Evolutionary conservation across 2,797 vertebrate genomes (phyloP).

Genomic region (Moxostoma hubbsi): DNA sequence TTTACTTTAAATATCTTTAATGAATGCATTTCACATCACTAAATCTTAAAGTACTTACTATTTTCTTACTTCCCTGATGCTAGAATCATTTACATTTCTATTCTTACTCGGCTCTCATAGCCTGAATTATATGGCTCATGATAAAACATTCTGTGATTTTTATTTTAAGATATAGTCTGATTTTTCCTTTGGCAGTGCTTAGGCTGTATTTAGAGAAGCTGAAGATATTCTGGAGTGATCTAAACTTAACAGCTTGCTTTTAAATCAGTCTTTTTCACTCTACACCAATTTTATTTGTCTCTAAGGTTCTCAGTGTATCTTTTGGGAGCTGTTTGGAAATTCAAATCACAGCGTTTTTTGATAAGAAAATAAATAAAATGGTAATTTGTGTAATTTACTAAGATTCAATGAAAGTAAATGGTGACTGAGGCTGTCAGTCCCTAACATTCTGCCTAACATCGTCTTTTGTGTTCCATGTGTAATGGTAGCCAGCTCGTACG

Average conservation of each 20-base stretch:
- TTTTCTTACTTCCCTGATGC: slow-evolving; percentile 36
- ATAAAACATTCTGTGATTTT: slow-evolving; percentile 35
- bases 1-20: background rate
- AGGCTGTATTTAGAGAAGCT: slow-evolving; percentile 38
- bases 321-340: too few species aligned
- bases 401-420: too few species aligned
- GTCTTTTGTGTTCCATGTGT: too few species aligned
- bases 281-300: too few species aligned
- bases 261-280: background rate
- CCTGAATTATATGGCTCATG: slow-evolving; percentile 10
- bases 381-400: too few species aligned
- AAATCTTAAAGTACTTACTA: slow-evolving; percentile 15
- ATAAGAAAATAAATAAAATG: too few species aligned
- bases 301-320: too few species aligned
- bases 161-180: slow-evolving; percentile 41
- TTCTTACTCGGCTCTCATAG: background rate
- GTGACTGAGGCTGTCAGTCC: too few species aligned
- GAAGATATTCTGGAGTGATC: slow-evolving; percentile 44
- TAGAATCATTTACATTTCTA: slow-evolving; percentile 17
- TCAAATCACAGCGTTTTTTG: too few species aligned
- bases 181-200: slow-evolving; percentile 36
- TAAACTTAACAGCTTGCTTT: slow-evolving; percentile 42
- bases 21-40: background rate
- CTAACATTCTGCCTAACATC: too few species aligned
- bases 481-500: too few species aligned